Base-by-base conservation (phyloP, 2,797 vertebrate species). In the Eidolon dupreanum region DNA sequence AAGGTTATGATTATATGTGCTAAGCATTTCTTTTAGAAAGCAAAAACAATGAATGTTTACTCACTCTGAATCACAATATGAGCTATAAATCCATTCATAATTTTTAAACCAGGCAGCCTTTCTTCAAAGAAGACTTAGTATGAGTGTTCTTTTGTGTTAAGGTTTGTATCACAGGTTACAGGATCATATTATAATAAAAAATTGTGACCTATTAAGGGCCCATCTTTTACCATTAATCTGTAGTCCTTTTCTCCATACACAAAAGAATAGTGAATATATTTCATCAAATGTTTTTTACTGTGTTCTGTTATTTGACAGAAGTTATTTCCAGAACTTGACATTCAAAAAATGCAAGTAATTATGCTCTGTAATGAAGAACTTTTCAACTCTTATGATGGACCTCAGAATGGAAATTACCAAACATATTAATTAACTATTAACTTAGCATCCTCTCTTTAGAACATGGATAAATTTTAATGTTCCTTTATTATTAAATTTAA, bases 321-420 rank as follows among this genome's bases (percentile, higher is more conserved):
- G 95, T 75, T 93, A 97, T 94, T 97, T 78, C 88, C 61, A 85
- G 1, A 97, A 96, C 38, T 2, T 43, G n/a, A 73, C 82, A 89
- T 92, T 94, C 89, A 78, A 78, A 95, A 97, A 96, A 95, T 61
- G 4, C 28, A 71, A 88, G 49, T 31, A 53, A 71, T 94, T 93
- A 9, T 77, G 20, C 96, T 95, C 77, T 85, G 33, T 78, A 94
- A 49, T 83, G 55, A 82, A 49, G 7, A 96, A 83, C 3, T 33
- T 74, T 68, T 70, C 20, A 83, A 41, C 13, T 82, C 41, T 11
- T 82, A 8, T 85, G 22, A 68, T 36, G 8, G 41, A 79, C 33
- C 5, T 84, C 46, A 17, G 11, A 74, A 49, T 75, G 6, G 26
- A 88, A 95, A 79, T 89, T 95, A 84, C 43, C 31, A 85, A 81